Evolutionary conservation across 1,140 invertebrate genomes (phyloP), one percentile per base, ranked within the genome.

Genomic region (Coptotermes formosanus): DNA sequence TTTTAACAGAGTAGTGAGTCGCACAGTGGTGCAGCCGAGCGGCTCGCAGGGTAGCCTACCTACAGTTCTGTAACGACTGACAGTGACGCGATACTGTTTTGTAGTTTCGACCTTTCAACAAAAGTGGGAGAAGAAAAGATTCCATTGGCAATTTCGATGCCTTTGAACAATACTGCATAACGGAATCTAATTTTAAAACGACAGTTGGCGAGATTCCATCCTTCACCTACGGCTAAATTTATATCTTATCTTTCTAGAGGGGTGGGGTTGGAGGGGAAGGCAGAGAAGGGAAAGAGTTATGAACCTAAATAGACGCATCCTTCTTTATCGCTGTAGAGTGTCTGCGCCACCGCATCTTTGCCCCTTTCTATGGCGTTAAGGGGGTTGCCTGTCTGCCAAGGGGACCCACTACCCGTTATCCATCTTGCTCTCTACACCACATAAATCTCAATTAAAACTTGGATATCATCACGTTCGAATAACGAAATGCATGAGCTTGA

Each of bases 201-300:
- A 75, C 64, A 75, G 64, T 75, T 75, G 64, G 64, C 64, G 64
- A 30, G 64, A 75, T 75, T 75, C 64, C 64, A 75, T 75, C 64
- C 25, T 75, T 75, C 64, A 75, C 64, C 64, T 75, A 75, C 64
- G n/a, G 64, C 64, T 75, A 75, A 75, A 75, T 75, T 75, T 75
- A 75, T 75, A 75, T 75, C 64, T 75, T 75, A 75, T 75, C 64
- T 75, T 30, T 75, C 64, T 25, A 30, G 25, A 12, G 25, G 7
- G 25, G n/a, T 9, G 7, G 25, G n/a, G 64, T 30, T 9, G n/a
- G 8, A 30, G n/a, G 14, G n/a, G 64, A 75, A 38, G 38, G 38
- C 38, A 11, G 64, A 30, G n/a, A 25, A 30, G 64, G 64, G 9
- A 30, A 75, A 75, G 64, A 75, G n/a, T 75, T 75, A 75, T 75